Percentiles rank a stretch among this genome's conserved stretches.
phyloP scores from a whole-genome alignment of 2,797 vertebrate genomes.

The Eospalax fontanierii region DNA sequence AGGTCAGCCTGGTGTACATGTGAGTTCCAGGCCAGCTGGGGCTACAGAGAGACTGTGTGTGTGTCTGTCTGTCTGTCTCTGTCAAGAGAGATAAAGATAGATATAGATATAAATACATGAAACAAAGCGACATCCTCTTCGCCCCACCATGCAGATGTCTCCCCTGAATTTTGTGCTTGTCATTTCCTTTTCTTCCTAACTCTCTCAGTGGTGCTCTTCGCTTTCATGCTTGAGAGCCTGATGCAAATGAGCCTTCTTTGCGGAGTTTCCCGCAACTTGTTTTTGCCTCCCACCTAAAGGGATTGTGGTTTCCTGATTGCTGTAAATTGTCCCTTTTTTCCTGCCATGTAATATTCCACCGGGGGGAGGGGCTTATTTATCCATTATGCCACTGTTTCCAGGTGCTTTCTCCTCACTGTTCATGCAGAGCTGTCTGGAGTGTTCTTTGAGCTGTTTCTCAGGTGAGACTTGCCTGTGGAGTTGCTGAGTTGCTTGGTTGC shows the following conservation, averaged over 20 bases:
- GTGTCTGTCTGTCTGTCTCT: too few species aligned
- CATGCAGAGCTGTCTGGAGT: background rate
- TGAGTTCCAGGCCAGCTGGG: too few species aligned
- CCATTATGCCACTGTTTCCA: background rate
- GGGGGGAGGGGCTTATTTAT: accelerated
- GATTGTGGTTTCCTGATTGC: accelerated
- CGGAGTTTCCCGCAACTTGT: too few species aligned
- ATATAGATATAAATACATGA: too few species aligned
- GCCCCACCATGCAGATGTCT: accelerated
- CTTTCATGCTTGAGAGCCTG: background rate
- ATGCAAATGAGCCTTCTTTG: accelerated
- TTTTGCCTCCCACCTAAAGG: background rate
- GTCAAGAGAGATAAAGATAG: too few species aligned
- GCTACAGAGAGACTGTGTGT: too few species aligned
- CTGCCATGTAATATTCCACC: background rate
- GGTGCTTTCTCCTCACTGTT: background rate
- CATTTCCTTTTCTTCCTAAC: background rate
- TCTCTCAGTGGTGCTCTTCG: background rate
- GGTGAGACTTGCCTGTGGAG: background rate
- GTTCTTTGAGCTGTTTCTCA: background rate
- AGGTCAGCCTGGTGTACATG: too few species aligned
- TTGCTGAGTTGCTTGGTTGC: background rate
- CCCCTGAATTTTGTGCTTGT: background rate
- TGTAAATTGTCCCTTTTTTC: background rate
- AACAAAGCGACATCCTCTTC: too few species aligned